These are phyloP conservation scores for Stomatorhinus ivindoensis DNA, from an alignment of 2,113 vertebrate genomes.

Conservation along the genomic window DNA sequence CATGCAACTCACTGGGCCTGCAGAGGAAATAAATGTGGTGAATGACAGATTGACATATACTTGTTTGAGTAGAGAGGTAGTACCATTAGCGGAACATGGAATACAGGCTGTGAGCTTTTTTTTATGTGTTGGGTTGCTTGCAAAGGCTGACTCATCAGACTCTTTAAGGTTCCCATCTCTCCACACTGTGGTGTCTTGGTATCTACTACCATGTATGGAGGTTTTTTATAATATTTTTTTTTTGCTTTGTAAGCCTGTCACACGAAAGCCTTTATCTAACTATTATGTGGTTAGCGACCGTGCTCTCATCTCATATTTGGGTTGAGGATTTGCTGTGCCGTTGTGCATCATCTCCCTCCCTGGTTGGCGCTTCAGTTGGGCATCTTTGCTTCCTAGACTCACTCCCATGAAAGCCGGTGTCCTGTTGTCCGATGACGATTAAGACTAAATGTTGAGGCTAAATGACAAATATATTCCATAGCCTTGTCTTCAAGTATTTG, in stretches of 20 bases:
- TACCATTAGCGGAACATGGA: background rate
- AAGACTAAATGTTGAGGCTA: background rate
- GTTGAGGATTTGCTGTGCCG: background rate
- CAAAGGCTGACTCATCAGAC: background rate
- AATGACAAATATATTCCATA: background rate
- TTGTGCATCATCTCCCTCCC: background rate
- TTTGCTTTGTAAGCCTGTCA: background rate
- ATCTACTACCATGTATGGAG: background rate
- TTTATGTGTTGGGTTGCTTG: background rate
- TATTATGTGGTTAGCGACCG: background rate
- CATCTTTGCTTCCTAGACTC: background rate
- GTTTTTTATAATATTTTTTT: background rate
- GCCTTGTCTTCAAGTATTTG: background rate
- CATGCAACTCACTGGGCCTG: background rate
- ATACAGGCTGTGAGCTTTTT: background rate
- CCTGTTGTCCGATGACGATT: background rate
- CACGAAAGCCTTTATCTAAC: background rate
- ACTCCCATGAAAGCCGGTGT: background rate
- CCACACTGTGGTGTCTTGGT: background rate
- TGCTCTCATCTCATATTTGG: background rate
- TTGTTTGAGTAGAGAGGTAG: background rate
- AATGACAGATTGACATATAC: background rate
- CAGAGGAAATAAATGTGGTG: background rate
- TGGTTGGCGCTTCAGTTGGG: background rate
- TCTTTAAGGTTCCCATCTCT: background rate